Conservation (phyloP, 2,888 invertebrate genomes). For the Cartodere bifasciata region DNA sequence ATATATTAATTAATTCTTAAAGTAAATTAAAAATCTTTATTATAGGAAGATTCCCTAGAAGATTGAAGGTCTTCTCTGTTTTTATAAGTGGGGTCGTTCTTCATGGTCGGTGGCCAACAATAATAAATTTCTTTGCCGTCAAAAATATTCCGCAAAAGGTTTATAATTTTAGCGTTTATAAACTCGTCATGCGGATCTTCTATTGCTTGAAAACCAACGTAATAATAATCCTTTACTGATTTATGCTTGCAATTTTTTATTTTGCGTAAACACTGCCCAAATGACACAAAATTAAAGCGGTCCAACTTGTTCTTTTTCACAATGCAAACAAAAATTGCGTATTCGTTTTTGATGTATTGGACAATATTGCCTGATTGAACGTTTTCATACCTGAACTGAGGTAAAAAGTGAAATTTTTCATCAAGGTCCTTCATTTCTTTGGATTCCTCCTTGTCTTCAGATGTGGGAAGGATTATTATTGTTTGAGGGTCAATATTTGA, state of each 20-base stretch:
- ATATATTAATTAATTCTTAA: too few species aligned
- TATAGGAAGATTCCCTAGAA: too few species aligned
- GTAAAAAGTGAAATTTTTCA: conserved; percentile 24
- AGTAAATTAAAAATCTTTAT: too few species aligned
- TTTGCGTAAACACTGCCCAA: conserved; percentile 16
- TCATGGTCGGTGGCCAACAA: conserved; percentile 22
- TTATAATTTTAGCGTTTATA: conserved; percentile 27
- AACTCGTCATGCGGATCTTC: conserved; percentile 16
- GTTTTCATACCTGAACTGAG: conserved; percentile 16
- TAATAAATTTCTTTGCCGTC: conserved; percentile 23
- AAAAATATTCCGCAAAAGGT: conserved; percentile 25
- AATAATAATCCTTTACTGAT: conserved; percentile 15
- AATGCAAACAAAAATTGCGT: conserved; percentile 23
- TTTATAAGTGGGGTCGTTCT: too few species aligned
- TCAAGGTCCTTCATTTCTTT: conserved; percentile 23
- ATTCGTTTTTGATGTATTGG: conserved; percentile 15
- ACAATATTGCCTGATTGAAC: conserved; percentile 23
- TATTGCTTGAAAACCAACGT: conserved; percentile 16
- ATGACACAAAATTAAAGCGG: conserved; percentile 16
- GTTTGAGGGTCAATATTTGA: conserved; percentile 23
- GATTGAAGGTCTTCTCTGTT: too few species aligned
- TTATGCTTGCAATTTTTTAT: conserved; percentile 17
- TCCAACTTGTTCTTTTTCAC: conserved; percentile 16
- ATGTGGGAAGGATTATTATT: conserved; percentile 28
- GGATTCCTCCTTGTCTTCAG: conserved; percentile 22